Evolutionary conservation across 23 tunicate species (phyloP).

Genomic region (Oikopleura vanhoeffeni): DNA sequence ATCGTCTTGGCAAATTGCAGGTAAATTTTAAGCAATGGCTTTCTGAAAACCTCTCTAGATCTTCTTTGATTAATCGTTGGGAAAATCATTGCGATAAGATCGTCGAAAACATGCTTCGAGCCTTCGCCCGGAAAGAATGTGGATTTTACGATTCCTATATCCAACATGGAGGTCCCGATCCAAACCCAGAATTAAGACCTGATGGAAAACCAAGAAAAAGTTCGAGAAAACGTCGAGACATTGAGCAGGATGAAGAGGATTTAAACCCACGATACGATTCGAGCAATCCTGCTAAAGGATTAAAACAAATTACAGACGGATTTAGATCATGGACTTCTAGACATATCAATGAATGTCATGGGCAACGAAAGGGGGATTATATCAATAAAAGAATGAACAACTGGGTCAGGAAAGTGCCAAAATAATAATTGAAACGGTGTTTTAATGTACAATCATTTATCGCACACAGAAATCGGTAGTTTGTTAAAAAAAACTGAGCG

Average conservation of each 20-base stretch:
- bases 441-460: too few relatives aligned
- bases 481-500: too few relatives aligned
- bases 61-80: neutral
- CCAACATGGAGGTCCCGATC: neutral
- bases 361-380: neutral
- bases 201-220: neutral
- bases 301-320: neutral
- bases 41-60: neutral
- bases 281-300: neutral
- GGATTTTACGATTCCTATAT: neutral
- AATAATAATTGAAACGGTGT: too few relatives aligned
- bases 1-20: neutral
- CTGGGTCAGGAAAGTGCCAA: neutral
- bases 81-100: neutral
- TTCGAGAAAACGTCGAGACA: neutral
- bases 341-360: neutral
- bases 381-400: neutral
- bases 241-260: neutral
- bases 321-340: neutral
- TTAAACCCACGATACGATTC: neutral
- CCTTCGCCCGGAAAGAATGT: neutral
- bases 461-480: too few relatives aligned
- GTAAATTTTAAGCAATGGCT: neutral
- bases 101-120: neutral
- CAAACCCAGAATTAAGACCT: slow-evolving; percentile 3